Evolutionary conservation across 2,797 vertebrate genomes (phyloP), one percentile per base, ranked within the genome.

Genomic region (Hylomyscus alleni): DNA sequence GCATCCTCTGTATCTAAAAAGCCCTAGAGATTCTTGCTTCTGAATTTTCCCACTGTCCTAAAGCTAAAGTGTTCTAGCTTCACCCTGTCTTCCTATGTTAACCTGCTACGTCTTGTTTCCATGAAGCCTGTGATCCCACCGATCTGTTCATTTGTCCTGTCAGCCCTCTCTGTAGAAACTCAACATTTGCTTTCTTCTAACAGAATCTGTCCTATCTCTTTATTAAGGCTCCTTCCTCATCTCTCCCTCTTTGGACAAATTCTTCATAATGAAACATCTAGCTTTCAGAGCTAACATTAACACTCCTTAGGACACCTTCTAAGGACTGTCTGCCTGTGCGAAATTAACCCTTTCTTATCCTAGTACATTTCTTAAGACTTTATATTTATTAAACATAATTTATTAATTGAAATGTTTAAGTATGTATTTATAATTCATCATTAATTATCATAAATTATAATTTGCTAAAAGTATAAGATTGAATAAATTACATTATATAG

Each of bases 241-340:
- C 17, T 89, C 54, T 60, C 62, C 56, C 5, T 31, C 67, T 10
- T 6, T 1, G 52, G 40, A 44, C 56, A 11, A 80, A 44, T 84
- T 91, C 31, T 69, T 17, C 31, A 40, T 89, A 69, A 47, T 76
- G 50, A 94, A 82, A 89, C 58, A 56, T 22, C 40, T 11, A 72
- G 29, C 3, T 50, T 89, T 91, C 73, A 90, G 37, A 20, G 17
- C 13, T 81, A 80, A 93, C 96, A 83, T 34, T 87, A 81, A 37
- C 5, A 11, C 7, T 75, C 14, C 29, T 72, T 69, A 37, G n/a
- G 17, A 85, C 62, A 22, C 4, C 29, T 95, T 92, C 69, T 84
- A 73, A 58, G 6, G 1, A 19, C 10, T 86, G 3, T 31, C 34
- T 84, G 31, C 8, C 52, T 26, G 2, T 83, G 62, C 73, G 22